phyloP scores from a whole-genome alignment of 2,113 vertebrate genomes.

The Datnioides undecimradiatus region DNA sequence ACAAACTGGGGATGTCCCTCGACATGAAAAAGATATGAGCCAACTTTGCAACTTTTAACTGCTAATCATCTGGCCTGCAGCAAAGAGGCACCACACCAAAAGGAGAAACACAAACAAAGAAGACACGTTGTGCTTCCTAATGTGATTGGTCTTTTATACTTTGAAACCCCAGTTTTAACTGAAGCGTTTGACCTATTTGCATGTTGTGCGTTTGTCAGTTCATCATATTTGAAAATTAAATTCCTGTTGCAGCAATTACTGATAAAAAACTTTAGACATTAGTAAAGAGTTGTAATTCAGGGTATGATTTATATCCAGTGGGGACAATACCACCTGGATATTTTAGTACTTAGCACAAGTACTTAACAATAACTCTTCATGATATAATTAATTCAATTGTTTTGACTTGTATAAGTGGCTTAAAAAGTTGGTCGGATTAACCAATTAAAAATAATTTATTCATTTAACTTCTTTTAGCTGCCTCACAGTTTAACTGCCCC shows the following conservation, averaged over 20 bases:
- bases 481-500: no score
- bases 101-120: slow-evolving; percentile 30
- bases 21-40: slow-evolving; percentile 30
- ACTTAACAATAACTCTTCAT: no score
- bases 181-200: not conserved
- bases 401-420: no score
- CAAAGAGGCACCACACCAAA: not conserved
- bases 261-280: not conserved
- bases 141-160: not conserved
- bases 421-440: no score
- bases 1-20: slow-evolving; percentile 38
- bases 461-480: not conserved
- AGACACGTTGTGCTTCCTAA: not conserved
- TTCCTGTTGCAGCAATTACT: not conserved
- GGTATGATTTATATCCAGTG: not conserved
- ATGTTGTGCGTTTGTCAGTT: not conserved
- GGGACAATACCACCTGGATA: not conserved
- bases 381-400: no score
- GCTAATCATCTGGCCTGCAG: slow-evolving; percentile 14
- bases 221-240: not conserved
- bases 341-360: no score
- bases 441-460: not conserved
- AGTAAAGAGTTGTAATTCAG: not conserved
- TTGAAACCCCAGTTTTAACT: not conserved
- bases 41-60: slow-evolving; percentile 22